phyloP scores from a whole-genome alignment of 2,888 invertebrate species.

The Ectemnius cavifrons region DNA sequence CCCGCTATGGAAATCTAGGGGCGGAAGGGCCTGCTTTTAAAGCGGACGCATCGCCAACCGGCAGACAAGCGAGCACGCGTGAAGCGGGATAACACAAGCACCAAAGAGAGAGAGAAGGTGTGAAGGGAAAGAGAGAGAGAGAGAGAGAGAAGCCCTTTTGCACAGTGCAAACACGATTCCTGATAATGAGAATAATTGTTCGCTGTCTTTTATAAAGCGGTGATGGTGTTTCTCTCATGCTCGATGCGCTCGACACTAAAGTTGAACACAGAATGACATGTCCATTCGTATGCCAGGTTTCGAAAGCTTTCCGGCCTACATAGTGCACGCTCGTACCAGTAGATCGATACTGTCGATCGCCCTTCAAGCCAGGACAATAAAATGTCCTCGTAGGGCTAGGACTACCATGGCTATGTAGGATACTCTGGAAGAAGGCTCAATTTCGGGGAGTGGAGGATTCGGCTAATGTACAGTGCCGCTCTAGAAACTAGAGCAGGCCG shows the following conservation, averaged over 20 bases:
- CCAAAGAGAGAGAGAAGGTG: not conserved
- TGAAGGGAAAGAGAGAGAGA: not conserved
- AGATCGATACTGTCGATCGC: not conserved
- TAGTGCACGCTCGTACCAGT: not conserved
- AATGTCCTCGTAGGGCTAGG: constrained; percentile 2
- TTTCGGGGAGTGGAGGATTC: constrained; percentile 1
- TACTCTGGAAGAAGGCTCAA: constrained; percentile 23
- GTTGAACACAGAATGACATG: not conserved
- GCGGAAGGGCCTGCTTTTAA: not conserved
- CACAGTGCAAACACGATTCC: constrained; percentile 29
- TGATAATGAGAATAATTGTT: constrained; percentile 48
- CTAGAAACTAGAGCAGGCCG: not conserved
- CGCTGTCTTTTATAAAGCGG: constrained; percentile 22
- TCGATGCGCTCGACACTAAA: constrained; percentile 8
- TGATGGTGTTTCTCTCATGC: constrained; percentile 14
- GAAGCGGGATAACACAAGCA: not conserved
- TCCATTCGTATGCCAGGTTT: not conserved
- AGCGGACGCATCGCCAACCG: not conserved
- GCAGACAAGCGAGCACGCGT: no score
- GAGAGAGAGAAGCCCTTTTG: not conserved
- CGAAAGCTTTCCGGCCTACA: constrained; percentile 17
- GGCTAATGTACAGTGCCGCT: not conserved
- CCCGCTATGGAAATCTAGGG: constrained; percentile 6
- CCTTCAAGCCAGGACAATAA: not conserved
- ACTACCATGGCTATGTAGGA: no score